A percentile compares a stretch with the other conserved stretches of the same genome.
Evolutionary conservation across 2,113 vertebrate species (phyloP).

Genomic region (Meleagris gallopavo): DNA sequence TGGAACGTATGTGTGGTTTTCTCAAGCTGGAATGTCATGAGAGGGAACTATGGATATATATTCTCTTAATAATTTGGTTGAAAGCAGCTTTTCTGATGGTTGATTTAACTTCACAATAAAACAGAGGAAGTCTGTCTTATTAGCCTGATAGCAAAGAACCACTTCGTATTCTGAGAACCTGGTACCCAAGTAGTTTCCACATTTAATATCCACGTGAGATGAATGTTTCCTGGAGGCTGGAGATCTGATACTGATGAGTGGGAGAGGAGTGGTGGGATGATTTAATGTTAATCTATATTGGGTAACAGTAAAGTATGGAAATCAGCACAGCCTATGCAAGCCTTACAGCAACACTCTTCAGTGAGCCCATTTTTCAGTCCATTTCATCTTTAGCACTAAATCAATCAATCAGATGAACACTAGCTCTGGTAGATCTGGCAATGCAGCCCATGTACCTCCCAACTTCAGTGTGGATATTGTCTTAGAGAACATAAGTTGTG

Average conservation of each 20-base stretch:
- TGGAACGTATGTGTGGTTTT: not conserved
- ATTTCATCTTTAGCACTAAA: not conserved
- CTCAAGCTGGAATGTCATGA: not conserved
- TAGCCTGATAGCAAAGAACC: not conserved
- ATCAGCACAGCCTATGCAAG: not conserved
- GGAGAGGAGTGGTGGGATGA: not conserved
- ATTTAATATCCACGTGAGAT: not conserved
- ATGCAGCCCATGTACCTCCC: not conserved
- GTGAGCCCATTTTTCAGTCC: not conserved
- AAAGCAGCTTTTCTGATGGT: not conserved
- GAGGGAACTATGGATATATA: not conserved
- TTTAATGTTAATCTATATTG: not conserved
- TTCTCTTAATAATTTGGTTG: not conserved
- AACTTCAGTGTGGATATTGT: too few species aligned
- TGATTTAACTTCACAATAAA: not conserved
- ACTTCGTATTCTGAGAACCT: not conserved
- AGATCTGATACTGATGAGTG: not conserved
- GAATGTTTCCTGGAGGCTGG: not conserved
- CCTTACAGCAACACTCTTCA: accelerated
- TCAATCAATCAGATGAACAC: not conserved
- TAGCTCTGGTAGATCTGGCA: not conserved
- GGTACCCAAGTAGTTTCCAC: not conserved
- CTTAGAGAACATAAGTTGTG: not conserved
- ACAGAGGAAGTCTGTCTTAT: not conserved
- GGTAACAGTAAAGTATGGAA: not conserved